A percentile compares a stretch with the other conserved stretches of the same genome.
phyloP scores from a whole-genome alignment of 2,113 vertebrate genomes.

The Aplodontia rufa region DNA sequence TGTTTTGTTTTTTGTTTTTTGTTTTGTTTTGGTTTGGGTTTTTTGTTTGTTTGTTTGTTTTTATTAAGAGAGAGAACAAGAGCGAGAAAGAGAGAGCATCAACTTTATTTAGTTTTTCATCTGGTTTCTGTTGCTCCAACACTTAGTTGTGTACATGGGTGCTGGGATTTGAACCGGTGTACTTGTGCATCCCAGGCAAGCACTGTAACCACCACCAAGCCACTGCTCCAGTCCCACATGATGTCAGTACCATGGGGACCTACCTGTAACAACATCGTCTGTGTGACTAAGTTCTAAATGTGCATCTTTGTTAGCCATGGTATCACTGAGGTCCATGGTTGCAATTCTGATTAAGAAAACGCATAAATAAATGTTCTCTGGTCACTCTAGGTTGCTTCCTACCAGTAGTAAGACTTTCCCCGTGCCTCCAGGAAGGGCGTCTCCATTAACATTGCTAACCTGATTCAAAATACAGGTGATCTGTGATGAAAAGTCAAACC shows the following conservation, averaged over 20 bases:
- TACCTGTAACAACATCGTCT: not conserved
- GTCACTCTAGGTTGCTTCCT: not conserved
- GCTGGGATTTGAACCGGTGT: too few relatives aligned
- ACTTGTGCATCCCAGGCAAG: too few relatives aligned
- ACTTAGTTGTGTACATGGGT: too few relatives aligned
- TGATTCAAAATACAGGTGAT: conserved; percentile 43
- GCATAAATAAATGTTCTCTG: not conserved
- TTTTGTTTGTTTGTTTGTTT: too few relatives aligned
- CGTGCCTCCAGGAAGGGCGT: not conserved
- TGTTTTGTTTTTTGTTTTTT: not conserved
- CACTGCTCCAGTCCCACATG: too few relatives aligned
- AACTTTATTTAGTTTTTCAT: too few relatives aligned
- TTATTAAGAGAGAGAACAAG: too few relatives aligned
- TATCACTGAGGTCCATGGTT: not conserved
- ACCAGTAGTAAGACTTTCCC: conserved; percentile 12
- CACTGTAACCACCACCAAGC: too few relatives aligned
- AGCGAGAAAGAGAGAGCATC: too few relatives aligned
- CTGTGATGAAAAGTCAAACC: conserved; percentile 4
- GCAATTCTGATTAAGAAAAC: conserved; percentile 18
- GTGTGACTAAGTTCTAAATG: not conserved
- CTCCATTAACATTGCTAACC: conserved; percentile 47
- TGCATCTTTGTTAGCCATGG: not conserved
- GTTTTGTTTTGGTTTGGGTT: not conserved
- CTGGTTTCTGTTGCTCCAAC: too few relatives aligned
- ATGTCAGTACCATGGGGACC: not conserved